Base-by-base conservation (phyloP, 1,140 invertebrate genomes). In the Bombus breviceps region DNA sequence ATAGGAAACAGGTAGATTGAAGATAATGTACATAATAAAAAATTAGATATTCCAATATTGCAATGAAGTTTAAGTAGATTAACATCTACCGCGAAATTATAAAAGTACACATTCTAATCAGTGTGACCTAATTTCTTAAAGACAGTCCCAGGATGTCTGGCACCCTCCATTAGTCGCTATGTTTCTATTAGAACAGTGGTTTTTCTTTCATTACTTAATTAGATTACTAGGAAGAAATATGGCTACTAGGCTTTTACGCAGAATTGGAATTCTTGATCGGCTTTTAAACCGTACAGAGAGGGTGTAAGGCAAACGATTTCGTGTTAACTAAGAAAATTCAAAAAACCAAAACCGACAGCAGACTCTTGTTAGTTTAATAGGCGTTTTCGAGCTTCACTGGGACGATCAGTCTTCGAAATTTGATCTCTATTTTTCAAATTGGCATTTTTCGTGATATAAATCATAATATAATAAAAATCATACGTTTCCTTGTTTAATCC, bases 171-270 rank as follows among this genome's bases (percentile, higher is more conserved):
- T 83, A 83, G 73, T 53, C 43, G 25, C 34, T 39, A n/a, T 83
- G 59, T 66, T 66, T 75, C 71, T 66, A 53, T 57, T 68, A 41
- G 37, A 18, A 37, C n/a, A 1, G 28, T 28, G 62, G 81, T 37
- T 83, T 83, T 83, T 68, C 43, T 83, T 64, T 77, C 74, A 68
- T 77, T 57, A 68, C 73, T 83, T 83, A 83, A 77, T 43, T 34
- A 34, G 73, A 77, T 83, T 83, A 66, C 62, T n/a, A 22, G 47
- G 5, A 34, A 57, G 81, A 66, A 32, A 32, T 25, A n/a, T 41
- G 18, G 32, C 34, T 83, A 37, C 15, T 15, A 28, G 41, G 41
- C 4, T 18, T 68, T n/a, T 34, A 39, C 28, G 22, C 25, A 22
- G 5, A 15, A 28, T 32, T 32, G 59, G 25, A 47, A 53, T 37